Conservation (phyloP, 2,888 invertebrate genomes). For the Barypeithes pellucidus region DNA sequence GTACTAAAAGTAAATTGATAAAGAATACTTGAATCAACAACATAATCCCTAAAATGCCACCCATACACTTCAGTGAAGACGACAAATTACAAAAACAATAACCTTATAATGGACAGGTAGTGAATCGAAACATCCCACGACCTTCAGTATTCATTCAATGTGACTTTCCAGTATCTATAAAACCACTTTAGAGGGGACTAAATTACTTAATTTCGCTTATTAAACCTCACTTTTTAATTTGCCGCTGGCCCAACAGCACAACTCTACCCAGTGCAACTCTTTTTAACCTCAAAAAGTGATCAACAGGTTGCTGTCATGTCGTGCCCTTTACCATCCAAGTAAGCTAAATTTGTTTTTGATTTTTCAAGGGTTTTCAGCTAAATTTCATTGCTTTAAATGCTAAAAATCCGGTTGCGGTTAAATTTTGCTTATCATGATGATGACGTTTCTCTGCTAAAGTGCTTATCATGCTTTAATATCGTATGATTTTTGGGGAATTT, state of each 20-base stretch:
- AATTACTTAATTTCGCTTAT: conserved; percentile 48
- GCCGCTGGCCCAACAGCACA: conserved; percentile 24
- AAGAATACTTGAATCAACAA: too few relatives aligned
- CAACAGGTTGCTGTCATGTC: conserved; percentile 57
- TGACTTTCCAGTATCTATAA: conserved; percentile 59
- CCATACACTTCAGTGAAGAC: too few relatives aligned
- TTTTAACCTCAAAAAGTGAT: conserved; percentile 43
- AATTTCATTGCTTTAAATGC: not conserved
- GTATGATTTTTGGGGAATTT: conserved; percentile 14
- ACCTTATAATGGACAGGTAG: not conserved
- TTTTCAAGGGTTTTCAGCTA: not conserved
- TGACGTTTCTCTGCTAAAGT: conserved; percentile 27
- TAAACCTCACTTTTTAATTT: conserved; percentile 47
- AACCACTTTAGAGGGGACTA: conserved; percentile 54
- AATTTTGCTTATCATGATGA: conserved; percentile 22
- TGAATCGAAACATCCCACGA: not conserved
- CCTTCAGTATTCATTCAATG: conserved; percentile 55
- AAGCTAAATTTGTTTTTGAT: conserved; percentile 29
- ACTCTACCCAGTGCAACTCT: conserved; percentile 22
- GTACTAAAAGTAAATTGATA: too few relatives aligned
- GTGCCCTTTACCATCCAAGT: conserved; percentile 49
- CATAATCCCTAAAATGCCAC: too few relatives aligned
- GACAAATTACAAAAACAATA: not conserved
- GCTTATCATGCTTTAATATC: conserved; percentile 41
- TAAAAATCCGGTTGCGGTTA: not conserved